Evolutionary conservation across 2,797 vertebrate species (phyloP).

Genomic region (Lepidocolaptes lacrymiger): DNA sequence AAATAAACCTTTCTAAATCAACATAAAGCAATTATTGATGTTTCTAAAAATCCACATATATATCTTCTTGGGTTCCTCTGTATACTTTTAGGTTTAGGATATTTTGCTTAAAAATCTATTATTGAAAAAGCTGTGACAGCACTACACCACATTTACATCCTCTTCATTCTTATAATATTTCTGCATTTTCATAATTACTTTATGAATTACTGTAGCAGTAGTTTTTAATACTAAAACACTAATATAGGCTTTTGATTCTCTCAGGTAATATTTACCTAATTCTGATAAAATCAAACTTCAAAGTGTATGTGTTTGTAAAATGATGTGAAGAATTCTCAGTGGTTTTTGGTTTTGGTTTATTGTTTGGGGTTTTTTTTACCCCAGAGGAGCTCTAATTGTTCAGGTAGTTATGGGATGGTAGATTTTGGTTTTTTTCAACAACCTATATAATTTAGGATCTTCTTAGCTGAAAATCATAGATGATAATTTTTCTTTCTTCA

Average conservation of each 20-base stretch:
- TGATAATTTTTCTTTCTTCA: neutral
- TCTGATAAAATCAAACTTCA: neutral
- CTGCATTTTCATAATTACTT: neutral
- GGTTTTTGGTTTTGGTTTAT: too few species aligned
- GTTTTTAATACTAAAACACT: neutral
- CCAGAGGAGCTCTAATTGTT: neutral
- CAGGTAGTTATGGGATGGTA: neutral
- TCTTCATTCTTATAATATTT: neutral
- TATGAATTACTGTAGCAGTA: neutral
- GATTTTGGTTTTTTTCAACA: neutral
- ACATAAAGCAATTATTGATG: neutral
- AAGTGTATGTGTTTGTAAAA: neutral
- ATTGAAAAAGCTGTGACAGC: fast-evolving
- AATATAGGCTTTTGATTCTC: neutral
- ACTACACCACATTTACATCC: neutral
- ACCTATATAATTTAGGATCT: neutral
- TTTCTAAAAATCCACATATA: neutral
- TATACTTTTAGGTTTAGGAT: neutral
- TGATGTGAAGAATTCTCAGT: neutral
- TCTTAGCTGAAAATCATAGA: neutral
- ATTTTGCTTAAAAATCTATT: neutral
- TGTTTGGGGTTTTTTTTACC: neutral
- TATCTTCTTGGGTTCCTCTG: neutral
- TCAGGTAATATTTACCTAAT: neutral
- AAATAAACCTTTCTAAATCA: neutral